These are phyloP conservation scores for Ophiothrix spiculata DNA, from an alignment of 35 echinoderm and acorn worm genomes.

Conservation along the genomic window DNA sequence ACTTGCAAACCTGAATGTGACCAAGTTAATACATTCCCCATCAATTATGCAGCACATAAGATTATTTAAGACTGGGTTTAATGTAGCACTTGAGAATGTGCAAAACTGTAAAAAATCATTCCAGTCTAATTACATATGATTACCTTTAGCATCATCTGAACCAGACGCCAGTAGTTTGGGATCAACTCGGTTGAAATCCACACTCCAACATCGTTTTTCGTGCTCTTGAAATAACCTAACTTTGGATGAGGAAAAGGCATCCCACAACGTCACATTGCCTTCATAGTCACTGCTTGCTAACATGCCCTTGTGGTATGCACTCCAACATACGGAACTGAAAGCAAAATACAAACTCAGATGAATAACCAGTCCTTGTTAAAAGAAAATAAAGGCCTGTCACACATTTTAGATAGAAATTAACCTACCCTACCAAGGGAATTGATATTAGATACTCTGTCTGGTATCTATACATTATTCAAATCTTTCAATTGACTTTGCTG, in stretches of 20 bases:
- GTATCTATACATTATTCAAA: too few relatives aligned
- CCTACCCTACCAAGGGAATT: neutral
- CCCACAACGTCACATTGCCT: constrained; percentile 95
- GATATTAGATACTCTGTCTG: too few relatives aligned
- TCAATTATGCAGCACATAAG: too few relatives aligned
- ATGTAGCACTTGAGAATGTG: too few relatives aligned
- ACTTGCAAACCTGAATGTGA: too few relatives aligned
- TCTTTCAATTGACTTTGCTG: too few relatives aligned
- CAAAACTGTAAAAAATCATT: too few relatives aligned
- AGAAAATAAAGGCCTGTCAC: neutral
- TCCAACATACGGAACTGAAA: constrained; percentile 90
- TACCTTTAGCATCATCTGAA: constrained; percentile 99
- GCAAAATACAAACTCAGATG: neutral
- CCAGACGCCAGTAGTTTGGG: constrained; percentile 94
- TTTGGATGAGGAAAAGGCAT: constrained; percentile 86
- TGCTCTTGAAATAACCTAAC: constrained; percentile 94
- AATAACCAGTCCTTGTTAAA: neutral
- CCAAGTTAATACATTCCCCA: too few relatives aligned
- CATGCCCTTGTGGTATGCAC: constrained; percentile 93
- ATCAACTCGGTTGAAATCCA: constrained; percentile 97
- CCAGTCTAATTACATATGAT: too few relatives aligned
- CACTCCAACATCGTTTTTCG: constrained; percentile 97
- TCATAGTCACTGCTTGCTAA: constrained; percentile 98
- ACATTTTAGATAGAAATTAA: neutral
- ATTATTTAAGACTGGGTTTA: too few relatives aligned